Evolutionary conservation across 1,140 invertebrate species (phyloP).

Genomic region (Scaptomyza hsui): DNA sequence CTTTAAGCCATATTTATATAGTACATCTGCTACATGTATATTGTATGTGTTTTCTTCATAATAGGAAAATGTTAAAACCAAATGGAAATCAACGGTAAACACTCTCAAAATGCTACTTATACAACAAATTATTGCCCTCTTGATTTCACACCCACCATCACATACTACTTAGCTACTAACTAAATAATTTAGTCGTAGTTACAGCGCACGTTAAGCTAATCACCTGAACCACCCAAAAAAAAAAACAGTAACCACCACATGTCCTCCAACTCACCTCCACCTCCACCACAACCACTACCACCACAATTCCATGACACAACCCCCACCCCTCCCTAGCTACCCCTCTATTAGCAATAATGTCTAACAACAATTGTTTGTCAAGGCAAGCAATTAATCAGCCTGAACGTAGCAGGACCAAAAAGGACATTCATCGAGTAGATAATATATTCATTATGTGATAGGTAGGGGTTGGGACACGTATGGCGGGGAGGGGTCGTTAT

Average conservation of each 20-base stretch:
- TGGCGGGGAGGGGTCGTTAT: constrained; percentile 26
- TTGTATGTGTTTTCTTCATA: constrained; percentile 67
- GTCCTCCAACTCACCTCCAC: not conserved
- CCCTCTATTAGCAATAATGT: constrained; percentile 36
- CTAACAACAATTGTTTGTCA: constrained; percentile 74
- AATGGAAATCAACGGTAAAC: constrained; percentile 84
- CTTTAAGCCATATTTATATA: constrained; percentile 4
- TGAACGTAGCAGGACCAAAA: constrained; percentile 36
- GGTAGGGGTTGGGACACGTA: not conserved
- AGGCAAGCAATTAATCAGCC: constrained; percentile 67
- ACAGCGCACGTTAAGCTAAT: constrained; percentile 23
- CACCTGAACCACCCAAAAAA: not conserved
- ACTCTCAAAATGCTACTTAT: constrained; percentile 44
- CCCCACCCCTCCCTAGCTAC: not conserved
- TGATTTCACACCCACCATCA: constrained; percentile 2
- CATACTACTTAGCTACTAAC: constrained; percentile 8
- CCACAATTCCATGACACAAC: not conserved
- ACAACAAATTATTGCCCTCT: constrained; percentile 14
- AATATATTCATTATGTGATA: constrained; percentile 70
- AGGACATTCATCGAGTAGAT: constrained; percentile 64
- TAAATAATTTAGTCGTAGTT: constrained; percentile 34
- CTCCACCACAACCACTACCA: not conserved
- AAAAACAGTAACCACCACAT: not conserved
- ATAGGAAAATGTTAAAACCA: constrained; percentile 81
- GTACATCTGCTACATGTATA: constrained; percentile 33